A percentile compares a stretch with the other conserved stretches of the same genome.
Evolutionary conservation across 2,888 invertebrate species (phyloP).

Genomic region (Cylindroiulus punctatus): DNA sequence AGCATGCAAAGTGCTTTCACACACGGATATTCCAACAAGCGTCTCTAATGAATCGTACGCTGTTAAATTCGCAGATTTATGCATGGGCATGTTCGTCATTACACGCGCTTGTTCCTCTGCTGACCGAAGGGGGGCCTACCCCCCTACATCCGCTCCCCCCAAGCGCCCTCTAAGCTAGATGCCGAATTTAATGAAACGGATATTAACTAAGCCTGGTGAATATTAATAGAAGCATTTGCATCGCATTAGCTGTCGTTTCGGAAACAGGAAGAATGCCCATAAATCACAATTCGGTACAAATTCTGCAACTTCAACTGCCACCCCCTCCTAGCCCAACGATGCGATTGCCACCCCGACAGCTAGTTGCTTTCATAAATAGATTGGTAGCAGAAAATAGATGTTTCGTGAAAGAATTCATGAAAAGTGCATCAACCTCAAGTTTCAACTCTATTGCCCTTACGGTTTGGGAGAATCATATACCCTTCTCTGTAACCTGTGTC

Average conservation of each 20-base stretch:
- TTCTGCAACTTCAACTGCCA: not conserved
- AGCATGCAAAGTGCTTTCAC: constrained; percentile 17
- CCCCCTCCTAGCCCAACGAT: too few species aligned
- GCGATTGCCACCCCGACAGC: too few species aligned
- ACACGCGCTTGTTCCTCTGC: not conserved
- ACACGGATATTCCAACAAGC: not conserved
- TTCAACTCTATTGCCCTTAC: too few species aligned
- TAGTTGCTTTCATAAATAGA: too few species aligned
- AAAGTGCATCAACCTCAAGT: too few species aligned
- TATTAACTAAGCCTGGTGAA: not conserved
- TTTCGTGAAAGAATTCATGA: too few species aligned
- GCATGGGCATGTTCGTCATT: not conserved
- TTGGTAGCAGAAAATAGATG: too few species aligned
- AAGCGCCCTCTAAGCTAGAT: not conserved
- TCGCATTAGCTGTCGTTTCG: not conserved
- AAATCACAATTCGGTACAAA: not conserved
- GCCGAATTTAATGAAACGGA: constrained; percentile 22
- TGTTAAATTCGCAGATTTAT: not conserved
- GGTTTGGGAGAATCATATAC: too few species aligned
- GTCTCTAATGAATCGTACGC: constrained; percentile 18
- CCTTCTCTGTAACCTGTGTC: too few species aligned
- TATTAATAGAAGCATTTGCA: constrained; percentile 1
- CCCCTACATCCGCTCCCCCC: not conserved
- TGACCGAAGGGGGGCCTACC: too few species aligned
- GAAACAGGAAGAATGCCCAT: not conserved